Evolutionary conservation across 2,797 vertebrate genomes (phyloP), one percentile per base, ranked within the genome.

Genomic region (Centropyge bicolor): DNA sequence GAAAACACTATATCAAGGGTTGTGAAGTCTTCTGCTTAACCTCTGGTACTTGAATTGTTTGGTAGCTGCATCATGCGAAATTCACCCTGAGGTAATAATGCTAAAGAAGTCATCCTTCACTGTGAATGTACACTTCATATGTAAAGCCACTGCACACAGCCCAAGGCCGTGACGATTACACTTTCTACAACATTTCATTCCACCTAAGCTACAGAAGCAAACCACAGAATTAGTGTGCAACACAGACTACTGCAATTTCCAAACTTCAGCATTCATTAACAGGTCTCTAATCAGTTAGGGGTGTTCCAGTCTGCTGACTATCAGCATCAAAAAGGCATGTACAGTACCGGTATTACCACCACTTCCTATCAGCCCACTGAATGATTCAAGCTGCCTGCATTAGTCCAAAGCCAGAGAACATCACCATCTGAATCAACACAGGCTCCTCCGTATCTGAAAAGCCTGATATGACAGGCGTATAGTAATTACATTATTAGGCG

Each of bases 401-500:
- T 73, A 9, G 24, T 40, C 31, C 35, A 73, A 31, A 57, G 8
- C 48, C 12, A 3, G 38, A 68, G 12, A 70, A 63, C 13, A 49
- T 70, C 49, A 43, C 17, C 27, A 19, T 61, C 56, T 57, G n/a
- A 80, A 56, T 45, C 41, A 67, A 63, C 56, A 31, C 66, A 41
- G 27, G 9, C 64, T 48, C 11, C 22, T 76, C 36, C 71, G 40
- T 56, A 45, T 49, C 11, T 2, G 27, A 35, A 56, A 66, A 51
- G 36, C 12, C 54, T 55, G 62, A 80, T 17, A 66, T 51, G 76
- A 80, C 81, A 82, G 59, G 38, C 45, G 0, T 69, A 22, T n/a
- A 22, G 62, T 74, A 80, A 86, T 84, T 79, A 77, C 14, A 76
- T 81, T 76, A 74, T 81, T 74, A 76, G 61, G 64, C 13, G 5